A percentile compares a stretch with the other conserved stretches of the same genome.
Conservation (phyloP, 1,140 invertebrate genomes). For the Drosophila mauritiana region DNA sequence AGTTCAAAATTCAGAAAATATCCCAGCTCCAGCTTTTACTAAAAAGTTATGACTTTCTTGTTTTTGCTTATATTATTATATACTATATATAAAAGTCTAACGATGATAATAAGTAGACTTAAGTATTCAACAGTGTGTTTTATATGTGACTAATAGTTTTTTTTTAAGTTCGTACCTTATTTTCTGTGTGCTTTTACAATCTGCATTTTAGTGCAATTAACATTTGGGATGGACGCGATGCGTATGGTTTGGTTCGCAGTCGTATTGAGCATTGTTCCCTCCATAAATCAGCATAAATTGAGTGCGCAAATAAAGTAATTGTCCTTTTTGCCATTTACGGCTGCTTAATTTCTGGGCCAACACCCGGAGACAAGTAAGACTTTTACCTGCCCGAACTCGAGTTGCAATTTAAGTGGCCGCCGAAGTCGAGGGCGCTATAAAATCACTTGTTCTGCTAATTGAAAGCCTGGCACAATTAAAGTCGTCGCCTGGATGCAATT, state of each 20-base stretch:
- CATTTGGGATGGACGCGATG: constrained; percentile 51
- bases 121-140: too few species aligned
- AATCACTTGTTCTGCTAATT: constrained; percentile 80
- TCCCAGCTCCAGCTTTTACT: too few species aligned
- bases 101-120: too few species aligned
- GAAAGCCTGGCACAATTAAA: constrained; percentile 67
- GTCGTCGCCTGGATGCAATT: constrained; percentile 4
- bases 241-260: constrained; percentile 9
- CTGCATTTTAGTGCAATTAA: constrained; percentile 79
- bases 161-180: background rate
- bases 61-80: too few species aligned
- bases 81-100: too few species aligned
- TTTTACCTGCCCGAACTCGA: constrained; percentile 44
- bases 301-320: constrained; percentile 81
- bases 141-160: background rate
- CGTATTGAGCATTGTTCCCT: constrained; percentile 32
- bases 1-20: background rate
- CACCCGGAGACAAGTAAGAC: constrained; percentile 52
- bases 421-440: constrained; percentile 63
- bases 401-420: constrained; percentile 14
- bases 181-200: constrained; percentile 16
- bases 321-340: constrained; percentile 53
- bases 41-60: too few species aligned
- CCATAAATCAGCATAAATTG: constrained; percentile 74
- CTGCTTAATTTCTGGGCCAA: constrained; percentile 73